A percentile compares a stretch with the other conserved stretches of the same genome.
Conservation (phyloP, 2,797 vertebrate species). For the Discoglossus pictus region DNA sequence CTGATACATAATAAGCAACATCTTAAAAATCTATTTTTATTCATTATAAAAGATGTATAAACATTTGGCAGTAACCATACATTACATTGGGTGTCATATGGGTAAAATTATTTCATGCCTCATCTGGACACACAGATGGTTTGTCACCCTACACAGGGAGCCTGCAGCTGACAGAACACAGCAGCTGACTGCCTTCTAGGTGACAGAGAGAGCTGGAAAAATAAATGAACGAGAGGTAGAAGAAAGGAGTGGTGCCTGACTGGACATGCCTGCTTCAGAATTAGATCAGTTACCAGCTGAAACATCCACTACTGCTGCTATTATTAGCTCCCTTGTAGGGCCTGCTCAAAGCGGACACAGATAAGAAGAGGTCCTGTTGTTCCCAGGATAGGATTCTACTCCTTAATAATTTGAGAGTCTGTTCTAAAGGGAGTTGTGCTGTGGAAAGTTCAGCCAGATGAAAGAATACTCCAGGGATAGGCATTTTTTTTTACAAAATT, state of each 20-base stretch:
- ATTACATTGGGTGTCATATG: slow-evolving; percentile 57
- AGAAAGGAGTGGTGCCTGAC: slow-evolving; percentile 54
- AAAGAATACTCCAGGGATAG: not conserved
- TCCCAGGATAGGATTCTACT: not conserved
- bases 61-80: not conserved
- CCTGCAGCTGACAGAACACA: slow-evolving; percentile 69
- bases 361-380: slow-evolving; percentile 30
- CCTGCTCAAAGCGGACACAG: slow-evolving; percentile 7
- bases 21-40: too few species aligned
- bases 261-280: slow-evolving; percentile 70
- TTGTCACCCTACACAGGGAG: slow-evolving; percentile 59
- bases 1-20: too few species aligned
- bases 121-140: slow-evolving; percentile 59
- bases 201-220: slow-evolving; percentile 61
- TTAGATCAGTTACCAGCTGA: slow-evolving; percentile 83
- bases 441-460: not conserved
- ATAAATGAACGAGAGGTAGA: slow-evolving; percentile 51
- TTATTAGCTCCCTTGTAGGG: slow-evolving; percentile 62
- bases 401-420: not conserved
- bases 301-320: slow-evolving; percentile 73
- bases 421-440: not conserved
- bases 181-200: slow-evolving; percentile 69
- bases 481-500: too few species aligned
- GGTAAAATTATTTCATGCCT: slow-evolving; percentile 52
- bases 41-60: too few species aligned